Evolutionary conservation across 2,888 invertebrate genomes (phyloP), one percentile per base, ranked within the genome.

Genomic region (Brachyopa scutellaris): DNA sequence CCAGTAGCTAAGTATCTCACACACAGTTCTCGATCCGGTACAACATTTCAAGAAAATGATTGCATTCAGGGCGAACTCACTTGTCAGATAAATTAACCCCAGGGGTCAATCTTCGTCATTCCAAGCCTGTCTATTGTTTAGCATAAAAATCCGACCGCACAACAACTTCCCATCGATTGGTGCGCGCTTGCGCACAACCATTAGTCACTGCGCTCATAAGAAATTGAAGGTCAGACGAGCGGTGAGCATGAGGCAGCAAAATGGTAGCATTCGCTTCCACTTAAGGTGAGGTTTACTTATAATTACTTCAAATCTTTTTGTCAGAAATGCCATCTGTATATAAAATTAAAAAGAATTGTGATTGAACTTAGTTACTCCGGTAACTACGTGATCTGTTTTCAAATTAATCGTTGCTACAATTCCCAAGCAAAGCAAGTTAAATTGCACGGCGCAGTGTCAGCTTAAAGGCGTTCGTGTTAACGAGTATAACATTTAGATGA

Each of bases 1-100:
- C 23, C 38, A 55, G 38, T 40, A 59, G 59, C 26, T 40, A 40
- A 45, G 4, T 47, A 26, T 40, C 49, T 13, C 55, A 6, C 45
- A 31, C 13, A 19, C 0, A 49, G 13, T 61, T 62, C 29, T 66
- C 61, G 23, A 59, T 33, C 49, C 59, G 57, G 57, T 64, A 33
- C 15, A 55, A 31, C 40, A 47, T 62, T 77, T 77, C 21, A 69
- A 49, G 21, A 33, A 42, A 51, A 62, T 40, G 13, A 45, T 79
- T 67, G 74, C 79, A 79, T 74, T 74, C 67, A 61, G 61, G 61
- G 55, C 36, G 79, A 79, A 74, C 74, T 67, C 38, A 74, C 53
- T 62, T 79, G 79, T 79, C 79, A 74, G 79, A 79, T 79, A 79
- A 79, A 73, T 74, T 67, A 67, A 79, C 79, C 74, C 74, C 33